Evolutionary conservation across 2,888 invertebrate species (phyloP).

Genomic region (Andrena trimmerana): DNA sequence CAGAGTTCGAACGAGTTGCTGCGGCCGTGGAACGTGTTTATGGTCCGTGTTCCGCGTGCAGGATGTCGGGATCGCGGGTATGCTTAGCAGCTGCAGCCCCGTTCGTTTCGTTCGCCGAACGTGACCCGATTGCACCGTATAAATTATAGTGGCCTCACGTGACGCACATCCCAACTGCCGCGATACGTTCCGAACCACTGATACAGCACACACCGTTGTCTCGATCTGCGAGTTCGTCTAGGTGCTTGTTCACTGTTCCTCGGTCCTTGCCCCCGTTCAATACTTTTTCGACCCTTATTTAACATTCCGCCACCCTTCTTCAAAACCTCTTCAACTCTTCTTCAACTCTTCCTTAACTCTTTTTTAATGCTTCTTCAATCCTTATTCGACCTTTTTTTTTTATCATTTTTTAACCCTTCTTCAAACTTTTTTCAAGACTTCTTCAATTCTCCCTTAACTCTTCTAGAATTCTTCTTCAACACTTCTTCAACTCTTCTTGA

Average conservation of each 20-base stretch:
- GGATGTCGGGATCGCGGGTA: slow-evolving; percentile 55
- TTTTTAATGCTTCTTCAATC: too few species aligned
- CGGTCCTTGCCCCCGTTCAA: neutral
- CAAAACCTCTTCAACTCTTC: too few species aligned
- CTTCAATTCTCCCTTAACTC: too few species aligned
- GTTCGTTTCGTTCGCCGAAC: slow-evolving; percentile 68
- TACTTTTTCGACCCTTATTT: neutral
- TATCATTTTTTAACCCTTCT: too few species aligned
- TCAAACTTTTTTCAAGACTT: too few species aligned
- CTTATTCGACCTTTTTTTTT: too few species aligned
- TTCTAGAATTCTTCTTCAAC: too few species aligned
- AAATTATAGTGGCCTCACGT: slow-evolving; percentile 74
- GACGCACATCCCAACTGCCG: slow-evolving; percentile 72
- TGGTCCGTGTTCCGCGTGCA: neutral
- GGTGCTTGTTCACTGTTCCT: neutral
- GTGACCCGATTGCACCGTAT: slow-evolving; percentile 71
- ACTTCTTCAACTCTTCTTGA: too few species aligned
- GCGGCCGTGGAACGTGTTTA: slow-evolving; percentile 18
- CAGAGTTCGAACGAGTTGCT: neutral
- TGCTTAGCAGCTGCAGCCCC: slow-evolving; percentile 65
- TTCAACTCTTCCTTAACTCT: too few species aligned
- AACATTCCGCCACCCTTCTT: neutral
- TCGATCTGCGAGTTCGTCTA: slow-evolving; percentile 10
- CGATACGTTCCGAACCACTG: slow-evolving; percentile 42
- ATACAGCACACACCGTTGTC: slow-evolving; percentile 30